phyloP scores from a whole-genome alignment of 2,113 vertebrate genomes.

The Hyperopisus bebe region DNA sequence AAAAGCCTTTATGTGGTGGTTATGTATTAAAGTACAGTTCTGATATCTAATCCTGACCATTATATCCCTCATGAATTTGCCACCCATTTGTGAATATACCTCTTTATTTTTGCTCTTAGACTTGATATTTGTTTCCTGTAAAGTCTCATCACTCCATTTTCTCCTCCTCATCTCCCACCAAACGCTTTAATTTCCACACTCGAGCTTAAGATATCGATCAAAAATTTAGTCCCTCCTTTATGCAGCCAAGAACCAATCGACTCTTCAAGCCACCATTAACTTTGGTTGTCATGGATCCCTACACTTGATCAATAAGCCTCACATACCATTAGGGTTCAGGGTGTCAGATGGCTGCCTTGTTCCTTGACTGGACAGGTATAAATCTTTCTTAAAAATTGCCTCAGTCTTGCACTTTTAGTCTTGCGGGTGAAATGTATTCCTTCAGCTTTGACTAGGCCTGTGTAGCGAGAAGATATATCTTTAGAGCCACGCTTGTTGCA shows the following conservation, averaged over 20 bases:
- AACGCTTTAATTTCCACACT: slow-evolving; percentile 56
- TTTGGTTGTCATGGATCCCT: slow-evolving; percentile 77
- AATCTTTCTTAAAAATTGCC: slow-evolving; percentile 80
- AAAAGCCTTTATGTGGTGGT: background rate
- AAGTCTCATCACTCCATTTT: slow-evolving; percentile 24
- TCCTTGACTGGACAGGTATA: slow-evolving; percentile 68
- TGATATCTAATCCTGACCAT: background rate
- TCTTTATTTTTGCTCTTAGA: background rate
- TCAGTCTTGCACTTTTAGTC: slow-evolving; percentile 66
- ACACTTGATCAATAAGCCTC: slow-evolving; percentile 85
- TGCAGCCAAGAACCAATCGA: slow-evolving; percentile 58
- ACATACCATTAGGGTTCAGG: slow-evolving; percentile 76
- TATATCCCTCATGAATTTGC: background rate
- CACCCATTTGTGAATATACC: background rate
- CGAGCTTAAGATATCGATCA: slow-evolving; percentile 64
- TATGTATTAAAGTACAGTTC: slow-evolving; percentile 6
- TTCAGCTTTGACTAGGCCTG: slow-evolving; percentile 54
- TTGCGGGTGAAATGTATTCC: slow-evolving; percentile 64
- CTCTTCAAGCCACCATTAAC: slow-evolving; percentile 72
- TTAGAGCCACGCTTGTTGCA: slow-evolving; percentile 64
- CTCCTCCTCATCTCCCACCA: slow-evolving; percentile 31
- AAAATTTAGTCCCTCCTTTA: slow-evolving; percentile 58
- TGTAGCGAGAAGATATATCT: slow-evolving; percentile 64
- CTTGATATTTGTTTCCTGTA: slow-evolving; percentile 17
- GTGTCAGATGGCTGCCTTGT: slow-evolving; percentile 66